Conservation (phyloP, 2,888 invertebrate genomes). For the Phorcus lineatus region DNA sequence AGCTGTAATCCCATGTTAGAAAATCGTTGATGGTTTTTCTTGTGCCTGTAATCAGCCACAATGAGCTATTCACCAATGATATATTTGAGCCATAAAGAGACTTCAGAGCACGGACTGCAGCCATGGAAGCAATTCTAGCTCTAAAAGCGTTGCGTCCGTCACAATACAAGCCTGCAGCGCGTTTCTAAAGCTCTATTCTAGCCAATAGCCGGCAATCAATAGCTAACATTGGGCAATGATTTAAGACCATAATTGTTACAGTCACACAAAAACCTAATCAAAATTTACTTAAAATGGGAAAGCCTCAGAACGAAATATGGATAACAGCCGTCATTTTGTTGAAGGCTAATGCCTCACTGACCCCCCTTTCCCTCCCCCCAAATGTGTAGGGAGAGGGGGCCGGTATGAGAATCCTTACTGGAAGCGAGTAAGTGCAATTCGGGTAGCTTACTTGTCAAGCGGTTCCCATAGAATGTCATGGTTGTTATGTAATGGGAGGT, state of each 20-base stretch:
- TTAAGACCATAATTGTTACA: conserved; percentile 16
- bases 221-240: conserved; percentile 13
- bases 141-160: conserved; percentile 10
- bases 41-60: conserved; percentile 11
- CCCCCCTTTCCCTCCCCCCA: neutral
- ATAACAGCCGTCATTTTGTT: conserved; percentile 14
- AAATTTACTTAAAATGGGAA: conserved; percentile 23
- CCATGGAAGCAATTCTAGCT: neutral
- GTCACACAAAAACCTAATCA: conserved; percentile 26
- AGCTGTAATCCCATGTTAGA: neutral
- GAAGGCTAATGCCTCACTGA: neutral
- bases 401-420: too few relatives aligned
- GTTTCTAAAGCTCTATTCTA: neutral
- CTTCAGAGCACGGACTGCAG: neutral
- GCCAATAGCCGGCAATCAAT: conserved; percentile 16
- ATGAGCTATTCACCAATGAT: conserved; percentile 22
- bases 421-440: too few relatives aligned
- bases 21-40: conserved; percentile 20
- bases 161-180: conserved; percentile 8
- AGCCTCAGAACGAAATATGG: conserved; percentile 14
- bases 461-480: too few relatives aligned
- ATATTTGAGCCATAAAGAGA: conserved; percentile 23
- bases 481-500: too few relatives aligned
- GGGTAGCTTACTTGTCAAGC: too few relatives aligned
- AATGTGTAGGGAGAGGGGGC: too few relatives aligned